Percentiles rank a stretch among this genome's conserved stretches.
Conservation (phyloP, 2,888 invertebrate genomes). For the Drosophila melanocephala region DNA sequence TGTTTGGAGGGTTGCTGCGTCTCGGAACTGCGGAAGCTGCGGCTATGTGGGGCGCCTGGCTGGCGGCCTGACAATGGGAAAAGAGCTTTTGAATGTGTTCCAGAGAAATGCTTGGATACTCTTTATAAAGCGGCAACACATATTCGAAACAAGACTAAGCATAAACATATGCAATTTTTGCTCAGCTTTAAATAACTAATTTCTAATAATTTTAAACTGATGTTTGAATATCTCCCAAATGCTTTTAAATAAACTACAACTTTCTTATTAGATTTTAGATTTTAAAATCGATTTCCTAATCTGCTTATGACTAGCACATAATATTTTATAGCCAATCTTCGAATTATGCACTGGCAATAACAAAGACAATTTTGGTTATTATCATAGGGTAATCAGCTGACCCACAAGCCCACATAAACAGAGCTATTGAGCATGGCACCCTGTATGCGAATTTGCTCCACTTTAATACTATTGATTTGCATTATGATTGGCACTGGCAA, state of each 20-base stretch:
- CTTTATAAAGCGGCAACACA: neutral
- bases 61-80: constrained; percentile 53
- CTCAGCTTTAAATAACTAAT: neutral
- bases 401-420: neutral
- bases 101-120: constrained; percentile 16
- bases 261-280: neutral
- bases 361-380: neutral
- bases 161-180: neutral
- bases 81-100: neutral
- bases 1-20: constrained; percentile 45
- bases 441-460: constrained; percentile 44
- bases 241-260: neutral
- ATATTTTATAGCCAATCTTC: neutral
- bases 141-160: neutral
- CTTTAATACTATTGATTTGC: constrained; percentile 64
- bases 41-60: constrained; percentile 44
- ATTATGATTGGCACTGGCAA: constrained; percentile 53
- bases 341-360: neutral
- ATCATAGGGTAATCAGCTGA: neutral
- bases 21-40: constrained; percentile 2
- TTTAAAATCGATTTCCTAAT: neutral
- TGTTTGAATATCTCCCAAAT: too few species aligned
- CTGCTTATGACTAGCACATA: neutral
- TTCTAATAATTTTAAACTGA: neutral
- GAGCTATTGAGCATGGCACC: constrained; percentile 1